Evolutionary conservation across 2,888 invertebrate species (phyloP).

Genomic region (Drosophila neonasuta): DNA sequence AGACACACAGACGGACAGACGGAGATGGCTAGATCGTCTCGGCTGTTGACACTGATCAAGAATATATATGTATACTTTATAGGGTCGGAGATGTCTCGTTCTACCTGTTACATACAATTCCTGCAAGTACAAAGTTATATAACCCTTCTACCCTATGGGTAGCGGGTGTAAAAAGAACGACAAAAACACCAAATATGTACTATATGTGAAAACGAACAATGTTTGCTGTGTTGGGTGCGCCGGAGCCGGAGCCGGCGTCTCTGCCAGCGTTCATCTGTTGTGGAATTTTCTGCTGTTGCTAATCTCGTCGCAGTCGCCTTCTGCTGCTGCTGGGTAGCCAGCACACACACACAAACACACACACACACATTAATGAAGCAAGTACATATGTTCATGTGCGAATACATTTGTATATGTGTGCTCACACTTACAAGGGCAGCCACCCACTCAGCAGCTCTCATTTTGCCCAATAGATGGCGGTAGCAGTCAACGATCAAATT

Average conservation of each 20-base stretch:
- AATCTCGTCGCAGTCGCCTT: constrained; percentile 43
- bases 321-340: constrained; percentile 19
- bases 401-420: neutral
- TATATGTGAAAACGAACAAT: constrained; percentile 44
- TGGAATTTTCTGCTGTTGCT: constrained; percentile 66
- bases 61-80: too few relatives aligned
- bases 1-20: too few relatives aligned
- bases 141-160: too few relatives aligned
- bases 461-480: constrained; percentile 40
- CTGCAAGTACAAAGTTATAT: too few relatives aligned
- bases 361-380: neutral
- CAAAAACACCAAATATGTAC: constrained; percentile 30
- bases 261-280: constrained; percentile 59
- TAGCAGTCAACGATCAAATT: constrained; percentile 44
- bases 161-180: constrained; percentile 1
- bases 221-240: constrained; percentile 57
- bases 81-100: too few relatives aligned
- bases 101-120: too few relatives aligned
- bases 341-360: constrained; percentile 8
- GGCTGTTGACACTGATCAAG: too few relatives aligned
- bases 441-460: constrained; percentile 43
- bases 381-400: too few relatives aligned
- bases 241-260: constrained; percentile 52
- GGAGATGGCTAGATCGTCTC: too few relatives aligned
- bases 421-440: constrained; percentile 10